A percentile compares a stretch with the other conserved stretches of the same genome.
These are phyloP conservation scores for Diplosoma virens DNA, from an alignment of 23 tunicate species.

Conservation along the genomic window DNA sequence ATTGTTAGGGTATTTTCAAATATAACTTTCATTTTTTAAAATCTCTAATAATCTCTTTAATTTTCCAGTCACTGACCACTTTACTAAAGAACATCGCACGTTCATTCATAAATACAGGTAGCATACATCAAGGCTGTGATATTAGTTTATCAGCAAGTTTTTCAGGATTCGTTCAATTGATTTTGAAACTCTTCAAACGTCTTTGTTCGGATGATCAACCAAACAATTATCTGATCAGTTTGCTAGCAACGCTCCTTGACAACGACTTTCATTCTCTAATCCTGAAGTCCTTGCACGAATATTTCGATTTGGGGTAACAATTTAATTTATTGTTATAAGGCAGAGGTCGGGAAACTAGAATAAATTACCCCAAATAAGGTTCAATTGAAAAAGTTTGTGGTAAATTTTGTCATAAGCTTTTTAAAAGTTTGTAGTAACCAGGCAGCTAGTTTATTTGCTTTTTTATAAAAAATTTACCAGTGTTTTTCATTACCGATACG, in stretches of 20 bases:
- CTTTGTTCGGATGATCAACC: not conserved
- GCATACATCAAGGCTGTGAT: too few relatives aligned
- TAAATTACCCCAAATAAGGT: not conserved
- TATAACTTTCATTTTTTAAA: too few relatives aligned
- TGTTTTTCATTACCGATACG: not conserved
- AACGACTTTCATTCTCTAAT: not conserved
- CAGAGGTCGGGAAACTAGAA: not conserved
- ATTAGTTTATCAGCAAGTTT: not conserved
- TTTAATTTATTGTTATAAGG: too few relatives aligned
- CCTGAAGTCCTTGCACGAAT: not conserved
- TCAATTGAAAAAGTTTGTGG: not conserved
- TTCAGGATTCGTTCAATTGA: constrained; percentile 21
- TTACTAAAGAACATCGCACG: too few relatives aligned
- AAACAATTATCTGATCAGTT: not conserved
- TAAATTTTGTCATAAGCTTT: not conserved
- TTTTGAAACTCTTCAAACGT: not conserved
- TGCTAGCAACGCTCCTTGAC: not conserved
- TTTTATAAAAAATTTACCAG: not conserved
- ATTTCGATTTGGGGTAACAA: not conserved
- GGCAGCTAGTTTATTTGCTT: not conserved
- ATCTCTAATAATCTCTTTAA: too few relatives aligned
- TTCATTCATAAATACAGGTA: too few relatives aligned
- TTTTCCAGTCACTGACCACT: too few relatives aligned
- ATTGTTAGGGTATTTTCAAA: too few relatives aligned
- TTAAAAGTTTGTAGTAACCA: not conserved